Evolutionary conservation across 1,140 invertebrate species (phyloP).

Genomic region (Heliconius hewitsoni): DNA sequence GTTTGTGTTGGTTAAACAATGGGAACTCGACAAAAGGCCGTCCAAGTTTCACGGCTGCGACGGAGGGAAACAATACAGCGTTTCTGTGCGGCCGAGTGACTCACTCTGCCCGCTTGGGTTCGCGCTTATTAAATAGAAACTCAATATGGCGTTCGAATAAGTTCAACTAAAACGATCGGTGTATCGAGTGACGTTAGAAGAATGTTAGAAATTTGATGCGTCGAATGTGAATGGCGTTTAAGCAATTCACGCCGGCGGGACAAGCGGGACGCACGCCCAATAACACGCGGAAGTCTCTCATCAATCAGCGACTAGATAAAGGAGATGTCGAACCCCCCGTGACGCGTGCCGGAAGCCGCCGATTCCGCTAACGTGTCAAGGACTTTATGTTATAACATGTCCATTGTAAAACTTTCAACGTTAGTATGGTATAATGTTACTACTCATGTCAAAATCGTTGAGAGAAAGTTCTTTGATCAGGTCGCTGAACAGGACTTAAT

Average conservation of each 20-base stretch:
- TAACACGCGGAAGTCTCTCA: conserved; percentile 70
- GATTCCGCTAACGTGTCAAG: conserved; percentile 47
- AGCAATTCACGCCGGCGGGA: conserved; percentile 34
- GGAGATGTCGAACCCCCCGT: conserved; percentile 65
- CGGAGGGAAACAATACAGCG: conserved; percentile 64
- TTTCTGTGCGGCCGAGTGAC: conserved; percentile 67
- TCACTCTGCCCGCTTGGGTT: conserved; percentile 54
- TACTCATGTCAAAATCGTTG: not conserved
- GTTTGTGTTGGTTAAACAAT: conserved; percentile 70
- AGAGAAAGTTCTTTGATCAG: not conserved
- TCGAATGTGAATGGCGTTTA: not conserved
- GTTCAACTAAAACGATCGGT: conserved; percentile 5
- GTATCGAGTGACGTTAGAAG: conserved; percentile 8
- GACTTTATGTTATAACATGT: conserved; percentile 38
- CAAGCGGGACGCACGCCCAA: conserved; percentile 55
- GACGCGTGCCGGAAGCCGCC: conserved; percentile 58
- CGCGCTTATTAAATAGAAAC: conserved; percentile 37
- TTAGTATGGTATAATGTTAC: not conserved
- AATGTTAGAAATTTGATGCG: conserved; percentile 17
- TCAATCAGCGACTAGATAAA: conserved; percentile 73
- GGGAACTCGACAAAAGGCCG: conserved; percentile 62
- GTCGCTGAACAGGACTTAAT: not conserved
- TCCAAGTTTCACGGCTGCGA: conserved; percentile 58
- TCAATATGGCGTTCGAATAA: conserved; percentile 18
- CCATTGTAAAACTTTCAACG: conserved; percentile 8